A percentile compares a stretch with the other conserved stretches of the same genome.
These are phyloP conservation scores for Bombus sylvicola DNA, from an alignment of 1,140 invertebrate species.

Conservation along the genomic window DNA sequence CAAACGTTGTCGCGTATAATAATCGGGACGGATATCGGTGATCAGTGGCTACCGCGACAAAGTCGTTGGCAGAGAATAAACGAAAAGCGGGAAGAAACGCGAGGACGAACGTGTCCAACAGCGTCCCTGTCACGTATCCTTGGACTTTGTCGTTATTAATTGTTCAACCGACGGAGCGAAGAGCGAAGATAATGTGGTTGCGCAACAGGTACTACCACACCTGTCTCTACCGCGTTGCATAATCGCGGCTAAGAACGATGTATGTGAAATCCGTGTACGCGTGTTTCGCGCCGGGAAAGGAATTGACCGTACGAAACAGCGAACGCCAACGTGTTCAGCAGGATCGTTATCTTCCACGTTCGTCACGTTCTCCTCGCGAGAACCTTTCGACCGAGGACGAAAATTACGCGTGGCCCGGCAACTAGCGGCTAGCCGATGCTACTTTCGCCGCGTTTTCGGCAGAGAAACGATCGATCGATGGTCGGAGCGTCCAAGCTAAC, in stretches of 20 bases:
- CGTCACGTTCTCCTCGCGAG: neutral
- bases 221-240: slow-evolving; percentile 73
- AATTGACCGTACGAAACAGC: slow-evolving; percentile 44
- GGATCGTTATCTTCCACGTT: neutral
- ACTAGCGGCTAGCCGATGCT: neutral
- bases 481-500: neutral
- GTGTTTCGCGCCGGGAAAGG: slow-evolving; percentile 43
- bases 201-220: slow-evolving; percentile 79
- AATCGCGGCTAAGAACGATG: slow-evolving; percentile 71
- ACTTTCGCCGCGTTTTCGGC: neutral
- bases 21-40: neutral
- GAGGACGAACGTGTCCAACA: slow-evolving; percentile 28
- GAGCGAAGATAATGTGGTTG: slow-evolving; percentile 80
- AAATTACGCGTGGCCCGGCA: neutral
- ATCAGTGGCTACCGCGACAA: neutral
- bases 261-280: slow-evolving; percentile 65
- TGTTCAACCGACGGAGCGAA: slow-evolving; percentile 81
- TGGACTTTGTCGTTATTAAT: slow-evolving; percentile 82
- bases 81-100: slow-evolving; percentile 28
- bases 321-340: neutral
- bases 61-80: neutral
- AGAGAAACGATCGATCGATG: neutral
- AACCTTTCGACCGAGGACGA: neutral
- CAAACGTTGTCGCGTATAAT: neutral
- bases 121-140: slow-evolving; percentile 73